Evolutionary conservation across 1,140 invertebrate genomes (phyloP).

Genomic region (Bombus affinis): DNA sequence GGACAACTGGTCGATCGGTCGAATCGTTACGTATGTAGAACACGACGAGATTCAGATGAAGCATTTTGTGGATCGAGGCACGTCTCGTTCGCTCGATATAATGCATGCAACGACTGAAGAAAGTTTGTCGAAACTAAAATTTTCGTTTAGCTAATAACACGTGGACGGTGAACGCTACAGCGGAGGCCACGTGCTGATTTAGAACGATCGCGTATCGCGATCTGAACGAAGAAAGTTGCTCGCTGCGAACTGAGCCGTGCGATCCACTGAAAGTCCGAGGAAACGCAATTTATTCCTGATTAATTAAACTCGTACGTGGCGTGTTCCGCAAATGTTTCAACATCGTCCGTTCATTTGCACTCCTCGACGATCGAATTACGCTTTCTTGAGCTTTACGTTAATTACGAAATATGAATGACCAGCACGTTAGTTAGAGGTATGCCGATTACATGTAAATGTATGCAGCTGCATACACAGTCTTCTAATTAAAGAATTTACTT

Average conservation of each 20-base stretch:
- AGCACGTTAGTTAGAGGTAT: neutral
- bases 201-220: conserved; percentile 7
- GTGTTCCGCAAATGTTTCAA: conserved; percentile 1
- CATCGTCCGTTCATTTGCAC: neutral
- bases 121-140: conserved; percentile 54
- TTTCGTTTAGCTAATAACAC: conserved; percentile 50
- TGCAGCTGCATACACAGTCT: neutral
- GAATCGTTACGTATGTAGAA: conserved; percentile 52
- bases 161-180: conserved; percentile 31
- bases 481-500: neutral
- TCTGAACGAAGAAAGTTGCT: conserved; percentile 41
- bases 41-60: conserved; percentile 51
- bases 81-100: conserved; percentile 37
- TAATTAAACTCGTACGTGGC: conserved; percentile 9
- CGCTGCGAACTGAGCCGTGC: neutral
- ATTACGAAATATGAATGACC: conserved; percentile 28
- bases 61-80: conserved; percentile 58
- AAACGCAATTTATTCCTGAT: conserved; percentile 17
- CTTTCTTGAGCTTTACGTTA: conserved; percentile 3
- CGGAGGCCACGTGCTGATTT: conserved; percentile 43
- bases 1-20: conserved; percentile 2
- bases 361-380: neutral
- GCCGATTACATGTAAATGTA: neutral
- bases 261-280: conserved; percentile 18
- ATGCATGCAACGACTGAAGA: conserved; percentile 49